Evolutionary conservation across 1,140 invertebrate species (phyloP).

Genomic region (Orchestia grillus): DNA sequence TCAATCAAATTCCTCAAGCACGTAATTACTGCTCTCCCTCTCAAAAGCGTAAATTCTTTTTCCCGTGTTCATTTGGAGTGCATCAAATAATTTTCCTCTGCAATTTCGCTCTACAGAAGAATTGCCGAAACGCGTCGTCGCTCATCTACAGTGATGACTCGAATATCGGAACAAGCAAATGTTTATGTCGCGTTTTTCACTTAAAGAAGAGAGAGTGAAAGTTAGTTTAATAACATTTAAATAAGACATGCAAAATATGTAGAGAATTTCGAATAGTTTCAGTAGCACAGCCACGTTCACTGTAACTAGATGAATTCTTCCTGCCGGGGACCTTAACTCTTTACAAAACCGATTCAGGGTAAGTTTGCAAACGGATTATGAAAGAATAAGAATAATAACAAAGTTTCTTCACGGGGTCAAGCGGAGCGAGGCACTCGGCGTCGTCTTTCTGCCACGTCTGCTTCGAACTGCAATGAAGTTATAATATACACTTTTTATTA

Average conservation of each 20-base stretch:
- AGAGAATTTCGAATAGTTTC: not conserved
- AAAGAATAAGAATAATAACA: not conserved
- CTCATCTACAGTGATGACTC: not conserved
- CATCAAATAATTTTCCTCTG: not conserved
- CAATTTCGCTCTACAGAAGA: not conserved
- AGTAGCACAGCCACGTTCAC: not conserved
- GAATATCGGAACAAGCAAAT: not conserved
- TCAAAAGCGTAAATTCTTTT: not conserved
- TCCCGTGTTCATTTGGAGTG: not conserved
- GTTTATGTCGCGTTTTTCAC: not conserved
- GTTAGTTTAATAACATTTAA: not conserved
- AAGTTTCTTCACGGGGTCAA: not conserved
- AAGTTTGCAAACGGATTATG: too few species aligned
- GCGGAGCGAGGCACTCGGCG: not conserved
- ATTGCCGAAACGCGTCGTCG: not conserved
- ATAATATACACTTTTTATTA: not conserved
- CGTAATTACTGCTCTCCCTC: not conserved
- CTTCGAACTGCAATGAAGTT: not conserved
- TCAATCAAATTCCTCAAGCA: not conserved
- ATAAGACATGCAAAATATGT: not conserved
- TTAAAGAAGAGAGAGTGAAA: not conserved
- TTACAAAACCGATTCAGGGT: not conserved
- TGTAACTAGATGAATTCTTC: not conserved
- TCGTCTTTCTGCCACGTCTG: not conserved
- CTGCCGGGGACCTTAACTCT: not conserved